These are phyloP conservation scores for Pagetopsis macropterus DNA, from an alignment of 2,797 vertebrate species.

Conservation along the genomic window DNA sequence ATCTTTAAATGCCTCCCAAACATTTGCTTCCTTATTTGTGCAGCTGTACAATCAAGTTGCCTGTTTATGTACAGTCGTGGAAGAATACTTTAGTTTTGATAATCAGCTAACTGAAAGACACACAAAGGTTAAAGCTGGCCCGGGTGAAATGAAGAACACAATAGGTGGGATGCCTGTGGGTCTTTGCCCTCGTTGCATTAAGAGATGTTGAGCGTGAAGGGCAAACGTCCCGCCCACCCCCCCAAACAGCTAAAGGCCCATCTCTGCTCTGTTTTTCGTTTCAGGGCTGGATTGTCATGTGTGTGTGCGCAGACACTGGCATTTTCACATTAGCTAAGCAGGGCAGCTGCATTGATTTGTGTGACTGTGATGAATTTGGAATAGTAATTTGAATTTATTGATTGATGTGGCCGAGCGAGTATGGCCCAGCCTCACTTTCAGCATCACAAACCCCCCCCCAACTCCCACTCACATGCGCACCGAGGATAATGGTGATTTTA, in stretches of 20 bases:
- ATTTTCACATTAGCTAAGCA: slow-evolving; percentile 90
- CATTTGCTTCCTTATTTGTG: slow-evolving; percentile 38
- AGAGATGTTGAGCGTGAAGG: slow-evolving; percentile 76
- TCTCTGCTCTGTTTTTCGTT: slow-evolving; percentile 66
- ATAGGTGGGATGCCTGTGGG: slow-evolving; percentile 40
- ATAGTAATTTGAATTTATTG: slow-evolving; percentile 93
- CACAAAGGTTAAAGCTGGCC: slow-evolving; percentile 10
- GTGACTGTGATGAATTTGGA: slow-evolving; percentile 93
- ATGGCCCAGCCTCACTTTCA: slow-evolving; percentile 79
- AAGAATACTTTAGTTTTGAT: background rate
- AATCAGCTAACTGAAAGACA: background rate
- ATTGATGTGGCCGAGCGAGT: slow-evolving; percentile 87
- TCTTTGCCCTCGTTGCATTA: slow-evolving; percentile 57
- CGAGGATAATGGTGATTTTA: slow-evolving; percentile 84
- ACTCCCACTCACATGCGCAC: slow-evolving; percentile 76
- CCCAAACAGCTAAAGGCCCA: slow-evolving; percentile 45
- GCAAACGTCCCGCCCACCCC: slow-evolving; percentile 51
- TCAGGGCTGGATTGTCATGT: slow-evolving; percentile 62
- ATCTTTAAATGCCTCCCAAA: slow-evolving; percentile 79
- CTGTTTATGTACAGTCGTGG: slow-evolving; percentile 31
- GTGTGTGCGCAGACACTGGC: slow-evolving; percentile 74
- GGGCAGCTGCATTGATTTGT: slow-evolving; percentile 88
- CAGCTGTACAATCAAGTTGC: slow-evolving; percentile 34
- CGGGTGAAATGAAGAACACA: slow-evolving; percentile 18
- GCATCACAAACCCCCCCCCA: slow-evolving; percentile 68